These are phyloP conservation scores for Chaetodon trifascialis DNA, from an alignment of 2,113 vertebrate species.

Conservation along the genomic window DNA sequence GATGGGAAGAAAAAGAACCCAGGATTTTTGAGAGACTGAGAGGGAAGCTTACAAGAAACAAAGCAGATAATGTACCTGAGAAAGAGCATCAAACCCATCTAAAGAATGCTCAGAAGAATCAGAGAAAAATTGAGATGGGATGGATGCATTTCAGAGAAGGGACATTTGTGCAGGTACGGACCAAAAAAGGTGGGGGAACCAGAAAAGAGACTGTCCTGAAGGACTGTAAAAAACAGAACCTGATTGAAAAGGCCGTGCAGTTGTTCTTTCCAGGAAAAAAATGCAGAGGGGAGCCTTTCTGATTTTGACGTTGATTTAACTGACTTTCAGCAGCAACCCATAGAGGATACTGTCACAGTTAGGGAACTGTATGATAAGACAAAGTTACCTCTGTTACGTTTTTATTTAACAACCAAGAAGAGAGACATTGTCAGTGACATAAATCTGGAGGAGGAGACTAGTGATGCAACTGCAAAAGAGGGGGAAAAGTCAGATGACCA, in stretches of 20 bases:
- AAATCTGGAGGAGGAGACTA: too few relatives aligned
- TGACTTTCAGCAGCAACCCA: constrained; percentile 22
- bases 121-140: neutral
- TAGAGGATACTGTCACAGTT: neutral
- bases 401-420: neutral
- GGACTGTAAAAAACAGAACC: neutral
- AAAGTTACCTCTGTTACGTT: neutral
- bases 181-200: neutral
- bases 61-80: neutral
- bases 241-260: neutral
- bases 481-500: neutral
- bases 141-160: neutral
- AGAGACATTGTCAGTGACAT: neutral
- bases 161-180: neutral
- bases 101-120: neutral
- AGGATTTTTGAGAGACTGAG: neutral
- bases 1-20: too few relatives aligned
- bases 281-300: neutral
- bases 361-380: constrained; percentile 1
- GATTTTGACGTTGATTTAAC: neutral
- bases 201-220: neutral
- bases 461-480: neutral
- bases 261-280: too few relatives aligned
- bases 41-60: neutral
- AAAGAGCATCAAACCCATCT: neutral